A percentile compares a stretch with the other conserved stretches of the same genome.
Evolutionary conservation across 2,113 vertebrate species (phyloP).

Genomic region (Motacilla tschutschensis): DNA sequence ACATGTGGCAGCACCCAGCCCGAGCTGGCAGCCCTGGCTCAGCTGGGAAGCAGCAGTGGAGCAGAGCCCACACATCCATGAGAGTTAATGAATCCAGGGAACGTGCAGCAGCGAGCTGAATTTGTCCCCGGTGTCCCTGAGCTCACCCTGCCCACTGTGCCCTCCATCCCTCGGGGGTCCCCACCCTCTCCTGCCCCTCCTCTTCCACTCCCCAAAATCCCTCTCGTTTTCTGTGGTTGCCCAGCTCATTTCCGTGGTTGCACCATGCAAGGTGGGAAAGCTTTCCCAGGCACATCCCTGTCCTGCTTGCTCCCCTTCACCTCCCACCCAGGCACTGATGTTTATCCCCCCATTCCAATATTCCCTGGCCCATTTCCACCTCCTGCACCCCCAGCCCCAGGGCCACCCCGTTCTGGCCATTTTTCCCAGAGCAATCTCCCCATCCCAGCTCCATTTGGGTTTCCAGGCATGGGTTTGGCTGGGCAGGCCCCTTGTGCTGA

Average conservation of each 20-base stretch:
- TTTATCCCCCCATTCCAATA: neutral
- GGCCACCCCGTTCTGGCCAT: accelerated
- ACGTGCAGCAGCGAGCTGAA: accelerated
- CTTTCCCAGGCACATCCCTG: neutral
- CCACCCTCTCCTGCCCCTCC: neutral
- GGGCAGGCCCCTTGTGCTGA: neutral
- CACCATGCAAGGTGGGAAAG: neutral
- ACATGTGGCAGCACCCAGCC: neutral
- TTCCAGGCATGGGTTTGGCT: neutral
- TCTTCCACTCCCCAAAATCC: neutral
- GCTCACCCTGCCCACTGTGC: neutral
- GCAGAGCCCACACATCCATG: neutral
- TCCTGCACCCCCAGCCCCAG: neutral
- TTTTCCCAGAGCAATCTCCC: neutral
- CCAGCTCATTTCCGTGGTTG: neutral
- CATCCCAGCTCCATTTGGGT: neutral
- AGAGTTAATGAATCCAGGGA: neutral
- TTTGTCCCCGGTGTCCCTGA: accelerated
- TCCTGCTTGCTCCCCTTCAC: neutral
- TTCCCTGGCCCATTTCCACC: neutral
- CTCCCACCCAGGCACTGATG: neutral
- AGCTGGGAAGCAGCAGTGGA: neutral
- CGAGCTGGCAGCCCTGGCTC: accelerated
- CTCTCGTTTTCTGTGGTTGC: accelerated
- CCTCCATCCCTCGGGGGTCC: accelerated